Conservation (phyloP, 2,888 invertebrate species). For the Imbricaverruca yamaguchii region DNA sequence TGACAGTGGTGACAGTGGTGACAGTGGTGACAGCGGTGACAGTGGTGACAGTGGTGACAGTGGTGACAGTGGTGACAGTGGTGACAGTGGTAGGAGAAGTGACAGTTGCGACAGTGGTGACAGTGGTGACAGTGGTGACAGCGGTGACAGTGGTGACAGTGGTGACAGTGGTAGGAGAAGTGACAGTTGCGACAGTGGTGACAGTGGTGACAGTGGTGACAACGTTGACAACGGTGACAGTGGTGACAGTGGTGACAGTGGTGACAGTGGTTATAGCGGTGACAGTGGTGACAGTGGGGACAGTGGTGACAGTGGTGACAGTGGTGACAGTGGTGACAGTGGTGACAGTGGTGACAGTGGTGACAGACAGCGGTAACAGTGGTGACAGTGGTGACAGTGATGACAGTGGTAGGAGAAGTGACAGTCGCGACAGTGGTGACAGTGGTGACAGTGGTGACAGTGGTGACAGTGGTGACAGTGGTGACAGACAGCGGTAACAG, state of each 20-base stretch:
- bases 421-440: not conserved
- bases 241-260: not conserved
- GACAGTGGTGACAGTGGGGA: not conserved
- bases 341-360: not conserved
- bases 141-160: not conserved
- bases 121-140: not conserved
- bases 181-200: not conserved
- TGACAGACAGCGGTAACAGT: not conserved
- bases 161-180: not conserved
- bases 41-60: not conserved
- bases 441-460: not conserved
- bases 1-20: not conserved
- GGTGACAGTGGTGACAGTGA: not conserved
- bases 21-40: not conserved
- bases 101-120: not conserved
- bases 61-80: not conserved
- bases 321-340: not conserved
- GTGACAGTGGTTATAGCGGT: not conserved
- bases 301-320: not conserved
- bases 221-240: not conserved
- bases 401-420: not conserved
- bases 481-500: not conserved
- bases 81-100: not conserved
- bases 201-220: not conserved
- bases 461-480: not conserved